Percentiles rank a stretch among this genome's conserved stretches.
Evolutionary conservation across 2,888 invertebrate genomes (phyloP).

Genomic region (Apocheima hispidaria): DNA sequence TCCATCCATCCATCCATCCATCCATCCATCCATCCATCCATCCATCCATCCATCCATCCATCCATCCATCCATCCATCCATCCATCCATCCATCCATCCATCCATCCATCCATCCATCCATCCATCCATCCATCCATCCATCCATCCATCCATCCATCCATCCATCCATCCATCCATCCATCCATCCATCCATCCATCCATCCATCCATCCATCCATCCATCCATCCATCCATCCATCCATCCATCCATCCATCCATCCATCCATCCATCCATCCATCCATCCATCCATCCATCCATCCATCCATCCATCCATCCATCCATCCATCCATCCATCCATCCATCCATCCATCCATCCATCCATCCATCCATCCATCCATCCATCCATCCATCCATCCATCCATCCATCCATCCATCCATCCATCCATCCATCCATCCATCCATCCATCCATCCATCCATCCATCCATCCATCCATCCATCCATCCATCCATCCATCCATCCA

Average conservation of each 20-base stretch:
- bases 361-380: conserved; percentile 15
- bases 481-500: conserved; percentile 11
- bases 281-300: conserved; percentile 15
- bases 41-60: conserved; percentile 10
- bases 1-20: conserved; percentile 11
- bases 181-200: conserved; percentile 10
- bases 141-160: conserved; percentile 9
- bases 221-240: conserved; percentile 13
- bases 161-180: conserved; percentile 8
- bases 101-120: conserved; percentile 11
- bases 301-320: conserved; percentile 15
- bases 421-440: conserved; percentile 11
- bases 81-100: conserved; percentile 15
- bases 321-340: conserved; percentile 15
- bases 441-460: conserved; percentile 11
- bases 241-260: conserved; percentile 15
- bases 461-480: conserved; percentile 11
- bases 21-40: conserved; percentile 6
- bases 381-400: conserved; percentile 12
- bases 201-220: conserved; percentile 10
- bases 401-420: conserved; percentile 11
- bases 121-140: conserved; percentile 6
- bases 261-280: conserved; percentile 15
- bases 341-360: conserved; percentile 15
- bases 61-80: conserved; percentile 11